phyloP scores from a whole-genome alignment of 2,113 vertebrate genomes.

The Eretmochelys imbricata region DNA sequence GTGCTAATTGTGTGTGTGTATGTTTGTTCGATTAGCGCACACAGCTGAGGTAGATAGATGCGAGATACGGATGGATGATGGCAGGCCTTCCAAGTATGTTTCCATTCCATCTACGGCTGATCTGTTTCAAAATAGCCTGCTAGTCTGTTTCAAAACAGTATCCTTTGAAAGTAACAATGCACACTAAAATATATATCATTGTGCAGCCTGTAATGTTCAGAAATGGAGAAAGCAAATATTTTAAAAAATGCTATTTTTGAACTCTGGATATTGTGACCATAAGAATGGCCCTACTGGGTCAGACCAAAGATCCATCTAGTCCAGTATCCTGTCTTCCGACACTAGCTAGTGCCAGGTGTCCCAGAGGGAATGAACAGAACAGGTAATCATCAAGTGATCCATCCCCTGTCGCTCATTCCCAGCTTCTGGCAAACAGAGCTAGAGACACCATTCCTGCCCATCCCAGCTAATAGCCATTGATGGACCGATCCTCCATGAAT shows the following conservation, averaged over 20 bases:
- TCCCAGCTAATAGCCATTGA: no score
- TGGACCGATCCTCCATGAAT: no score
- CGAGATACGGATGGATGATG: neutral
- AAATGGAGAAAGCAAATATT: slow-evolving; percentile 4
- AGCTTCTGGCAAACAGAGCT: no score
- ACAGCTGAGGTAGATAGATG: neutral
- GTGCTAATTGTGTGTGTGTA: slow-evolving; percentile 42
- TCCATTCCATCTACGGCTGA: slow-evolving; percentile 16
- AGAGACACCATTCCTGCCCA: no score
- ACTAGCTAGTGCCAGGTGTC: no score
- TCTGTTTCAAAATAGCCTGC: neutral
- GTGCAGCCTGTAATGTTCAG: neutral
- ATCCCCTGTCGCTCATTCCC: no score
- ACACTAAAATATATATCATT: slow-evolving; percentile 31
- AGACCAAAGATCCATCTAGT: no score
- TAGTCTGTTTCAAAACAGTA: slow-evolving; percentile 8
- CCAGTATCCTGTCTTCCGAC: no score
- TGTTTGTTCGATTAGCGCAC: neutral
- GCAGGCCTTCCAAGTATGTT: slow-evolving; percentile 20
- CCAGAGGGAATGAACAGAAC: no score
- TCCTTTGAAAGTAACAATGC: neutral
- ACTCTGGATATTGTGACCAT: neutral
- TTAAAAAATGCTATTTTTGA: neutral
- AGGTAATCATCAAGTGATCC: no score
- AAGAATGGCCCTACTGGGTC: no score